Percentiles rank a stretch among this genome's conserved stretches.
Evolutionary conservation across 2,888 invertebrate genomes (phyloP).

Genomic region (Ichneumon xanthorius): DNA sequence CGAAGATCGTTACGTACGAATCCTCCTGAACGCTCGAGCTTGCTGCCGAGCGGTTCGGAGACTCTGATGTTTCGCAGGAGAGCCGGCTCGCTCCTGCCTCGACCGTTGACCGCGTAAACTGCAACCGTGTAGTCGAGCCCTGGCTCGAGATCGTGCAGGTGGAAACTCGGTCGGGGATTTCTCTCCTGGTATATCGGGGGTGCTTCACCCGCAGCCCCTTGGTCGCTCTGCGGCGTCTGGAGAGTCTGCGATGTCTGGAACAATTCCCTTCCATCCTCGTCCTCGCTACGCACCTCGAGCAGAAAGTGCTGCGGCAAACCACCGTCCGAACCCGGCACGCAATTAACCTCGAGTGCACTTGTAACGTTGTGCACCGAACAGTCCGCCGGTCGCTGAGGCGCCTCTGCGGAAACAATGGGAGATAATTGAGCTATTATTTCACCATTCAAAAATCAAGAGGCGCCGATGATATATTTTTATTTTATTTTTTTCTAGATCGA

Average conservation of each 20-base stretch:
- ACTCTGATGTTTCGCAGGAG: constrained; percentile 88
- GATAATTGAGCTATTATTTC: constrained; percentile 34
- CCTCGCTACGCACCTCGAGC: constrained; percentile 88
- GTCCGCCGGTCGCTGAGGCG: constrained; percentile 91
- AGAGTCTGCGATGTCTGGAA: constrained; percentile 83
- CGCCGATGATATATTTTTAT: neutral
- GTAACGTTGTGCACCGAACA: constrained; percentile 91
- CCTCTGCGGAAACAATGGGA: constrained; percentile 86
- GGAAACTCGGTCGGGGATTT: constrained; percentile 88
- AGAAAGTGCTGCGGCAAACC: constrained; percentile 93
- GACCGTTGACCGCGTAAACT: constrained; percentile 93
- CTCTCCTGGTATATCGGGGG: constrained; percentile 81
- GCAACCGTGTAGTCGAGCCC: constrained; percentile 92
- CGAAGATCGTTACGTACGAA: constrained; percentile 78
- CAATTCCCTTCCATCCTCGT: constrained; percentile 77
- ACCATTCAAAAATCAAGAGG: neutral
- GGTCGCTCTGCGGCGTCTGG: constrained; percentile 80
- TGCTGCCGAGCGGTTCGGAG: constrained; percentile 77
- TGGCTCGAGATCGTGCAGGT: constrained; percentile 90
- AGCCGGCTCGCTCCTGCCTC: constrained; percentile 91
- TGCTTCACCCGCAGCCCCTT: constrained; percentile 69
- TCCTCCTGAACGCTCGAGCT: constrained; percentile 74
- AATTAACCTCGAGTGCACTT: constrained; percentile 89
- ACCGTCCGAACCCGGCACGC: constrained; percentile 92
- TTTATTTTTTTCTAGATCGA: neutral